Evolutionary conservation across 2,888 invertebrate genomes (phyloP).

Genomic region (Clistopyga incitator): DNA sequence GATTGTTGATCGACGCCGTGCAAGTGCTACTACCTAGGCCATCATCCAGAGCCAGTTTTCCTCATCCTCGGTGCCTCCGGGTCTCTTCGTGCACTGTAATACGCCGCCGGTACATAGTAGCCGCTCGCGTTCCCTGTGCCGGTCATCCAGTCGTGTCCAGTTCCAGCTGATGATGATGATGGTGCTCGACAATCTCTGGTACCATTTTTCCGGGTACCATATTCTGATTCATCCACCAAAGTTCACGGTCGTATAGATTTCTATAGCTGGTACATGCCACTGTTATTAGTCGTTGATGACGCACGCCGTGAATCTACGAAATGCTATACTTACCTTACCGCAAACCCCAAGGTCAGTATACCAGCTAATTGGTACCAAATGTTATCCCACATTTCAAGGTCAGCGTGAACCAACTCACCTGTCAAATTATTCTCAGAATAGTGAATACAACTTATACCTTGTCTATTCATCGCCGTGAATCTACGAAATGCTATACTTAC

Average conservation of each 20-base stretch:
- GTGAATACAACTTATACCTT: too few relatives aligned
- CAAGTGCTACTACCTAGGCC: constrained; percentile 61
- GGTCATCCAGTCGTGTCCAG: constrained; percentile 40
- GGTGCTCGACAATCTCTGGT: constrained; percentile 30
- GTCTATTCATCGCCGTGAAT: too few relatives aligned
- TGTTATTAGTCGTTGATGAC: constrained; percentile 1
- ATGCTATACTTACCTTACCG: neutral
- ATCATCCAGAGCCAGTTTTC: constrained; percentile 19
- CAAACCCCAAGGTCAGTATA: too few relatives aligned
- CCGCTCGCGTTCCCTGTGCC: constrained; percentile 17
- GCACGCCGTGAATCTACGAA: neutral
- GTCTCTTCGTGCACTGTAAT: constrained; percentile 65
- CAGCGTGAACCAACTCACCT: too few relatives aligned
- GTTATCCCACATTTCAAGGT: neutral
- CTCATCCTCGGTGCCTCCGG: constrained; percentile 75
- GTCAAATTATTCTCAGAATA: too few relatives aligned
- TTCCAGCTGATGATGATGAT: constrained; percentile 17
- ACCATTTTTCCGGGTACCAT: constrained; percentile 32
- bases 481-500: too few relatives aligned
- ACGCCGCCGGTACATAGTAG: constrained; percentile 69
- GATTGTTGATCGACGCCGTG: constrained; percentile 64
- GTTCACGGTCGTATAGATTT: constrained; percentile 28
- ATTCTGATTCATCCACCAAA: constrained; percentile 32
- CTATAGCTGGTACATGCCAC: neutral
- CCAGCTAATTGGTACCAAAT: neutral